phyloP scores from a whole-genome alignment of 2,888 invertebrate genomes.

The Agrotis exclamationis region DNA sequence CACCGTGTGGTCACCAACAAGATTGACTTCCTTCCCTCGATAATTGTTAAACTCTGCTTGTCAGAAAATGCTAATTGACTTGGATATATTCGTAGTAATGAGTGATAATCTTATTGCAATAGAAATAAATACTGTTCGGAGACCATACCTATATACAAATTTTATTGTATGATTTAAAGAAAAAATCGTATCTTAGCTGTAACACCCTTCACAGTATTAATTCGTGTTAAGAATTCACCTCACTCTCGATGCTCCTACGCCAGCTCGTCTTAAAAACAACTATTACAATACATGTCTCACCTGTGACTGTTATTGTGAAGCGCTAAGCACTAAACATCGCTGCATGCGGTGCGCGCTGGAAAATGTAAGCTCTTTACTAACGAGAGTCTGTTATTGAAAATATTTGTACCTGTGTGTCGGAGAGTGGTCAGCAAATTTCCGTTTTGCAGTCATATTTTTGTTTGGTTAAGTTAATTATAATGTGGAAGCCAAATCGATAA shows the following conservation, averaged over 20 bases:
- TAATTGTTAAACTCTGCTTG: not conserved
- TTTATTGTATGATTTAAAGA: no score
- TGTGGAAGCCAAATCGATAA: no score
- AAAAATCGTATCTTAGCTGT: no score
- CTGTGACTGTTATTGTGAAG: no score
- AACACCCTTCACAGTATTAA: no score
- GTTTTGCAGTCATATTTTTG: no score
- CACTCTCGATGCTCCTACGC: not conserved
- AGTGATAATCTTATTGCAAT: not conserved
- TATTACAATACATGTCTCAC: constrained; percentile 27
- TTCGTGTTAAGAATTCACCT: no score
- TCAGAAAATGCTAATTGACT: no score
- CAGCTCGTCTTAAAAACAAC: constrained; percentile 19
- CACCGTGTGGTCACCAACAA: constrained; percentile 7
- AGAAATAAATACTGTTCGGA: not conserved
- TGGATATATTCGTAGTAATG: no score
- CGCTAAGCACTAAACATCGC: no score
- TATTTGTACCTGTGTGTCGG: not conserved
- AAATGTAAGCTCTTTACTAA: constrained; percentile 12
- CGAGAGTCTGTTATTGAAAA: constrained; percentile 17
- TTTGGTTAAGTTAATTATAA: no score
- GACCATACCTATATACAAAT: not conserved
- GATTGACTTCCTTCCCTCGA: not conserved
- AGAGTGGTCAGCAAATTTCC: not conserved
- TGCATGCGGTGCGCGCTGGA: not conserved